phyloP scores from a whole-genome alignment of 2,797 vertebrate species.

The Gallinago nigripennis region DNA sequence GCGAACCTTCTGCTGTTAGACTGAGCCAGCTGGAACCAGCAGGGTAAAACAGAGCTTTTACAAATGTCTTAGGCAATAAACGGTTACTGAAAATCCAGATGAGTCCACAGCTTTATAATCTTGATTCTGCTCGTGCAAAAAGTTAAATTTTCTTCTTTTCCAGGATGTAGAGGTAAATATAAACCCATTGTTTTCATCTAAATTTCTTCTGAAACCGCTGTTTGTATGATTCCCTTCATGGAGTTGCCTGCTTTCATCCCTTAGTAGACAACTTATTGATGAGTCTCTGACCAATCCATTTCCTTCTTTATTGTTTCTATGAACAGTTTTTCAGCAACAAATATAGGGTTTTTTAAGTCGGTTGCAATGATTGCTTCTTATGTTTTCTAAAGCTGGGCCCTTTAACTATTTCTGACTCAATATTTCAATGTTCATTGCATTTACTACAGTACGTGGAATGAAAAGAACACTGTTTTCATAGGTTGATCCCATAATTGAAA shows the following conservation, averaged over 20 bases:
- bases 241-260: not conserved
- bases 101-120: not conserved
- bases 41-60: not conserved
- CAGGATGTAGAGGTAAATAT: not conserved
- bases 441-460: not conserved
- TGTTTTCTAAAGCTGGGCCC: conserved; percentile 10
- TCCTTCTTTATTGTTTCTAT: conserved; percentile 52
- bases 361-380: conserved; percentile 34
- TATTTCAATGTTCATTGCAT: not conserved
- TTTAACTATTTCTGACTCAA: conserved; percentile 5
- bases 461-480: not conserved
- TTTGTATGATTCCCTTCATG: not conserved
- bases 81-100: not conserved
- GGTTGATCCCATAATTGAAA: not conserved
- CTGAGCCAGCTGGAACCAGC: not conserved
- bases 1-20: not conserved
- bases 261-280: conserved; percentile 41
- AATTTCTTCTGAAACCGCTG: not conserved
- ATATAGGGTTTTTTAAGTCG: conserved; percentile 62
- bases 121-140: not conserved
- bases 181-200: not conserved
- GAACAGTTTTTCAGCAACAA: conserved; percentile 46
- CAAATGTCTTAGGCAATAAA: not conserved
- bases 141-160: not conserved
- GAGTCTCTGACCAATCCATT: conserved; percentile 33